Percentiles rank a stretch among this genome's conserved stretches.
phyloP scores from a whole-genome alignment of 2,888 invertebrate genomes.

The Pycnomerus fuliginosus region DNA sequence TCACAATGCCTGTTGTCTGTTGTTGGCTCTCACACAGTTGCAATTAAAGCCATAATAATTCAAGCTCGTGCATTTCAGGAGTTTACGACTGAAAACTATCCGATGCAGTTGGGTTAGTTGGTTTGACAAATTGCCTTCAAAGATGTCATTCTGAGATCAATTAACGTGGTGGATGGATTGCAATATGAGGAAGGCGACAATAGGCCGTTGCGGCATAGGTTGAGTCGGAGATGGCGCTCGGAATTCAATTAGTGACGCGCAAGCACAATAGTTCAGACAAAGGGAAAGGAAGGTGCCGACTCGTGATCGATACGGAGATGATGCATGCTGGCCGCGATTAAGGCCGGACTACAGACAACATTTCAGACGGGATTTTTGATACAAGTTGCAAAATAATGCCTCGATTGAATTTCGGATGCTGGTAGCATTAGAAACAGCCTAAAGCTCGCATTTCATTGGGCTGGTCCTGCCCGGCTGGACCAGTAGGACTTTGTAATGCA shows the following conservation, averaged over 20 bases:
- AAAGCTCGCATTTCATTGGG: too few relatives aligned
- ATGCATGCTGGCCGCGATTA: constrained; percentile 9
- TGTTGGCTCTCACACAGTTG: constrained; percentile 35
- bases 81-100: constrained; percentile 12
- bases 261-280: constrained; percentile 16
- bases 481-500: too few relatives aligned
- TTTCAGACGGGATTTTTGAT: too few relatives aligned
- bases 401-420: too few relatives aligned
- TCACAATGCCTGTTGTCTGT: constrained; percentile 43
- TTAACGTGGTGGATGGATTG: too few relatives aligned
- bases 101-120: constrained; percentile 6
- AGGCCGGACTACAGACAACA: too few relatives aligned
- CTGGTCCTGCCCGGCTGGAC: too few relatives aligned
- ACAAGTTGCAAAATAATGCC: too few relatives aligned
- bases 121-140: not conserved
- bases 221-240: constrained; percentile 39
- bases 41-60: constrained; percentile 44
- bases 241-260: constrained; percentile 47
- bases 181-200: constrained; percentile 6
- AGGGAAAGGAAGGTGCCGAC: constrained; percentile 11
- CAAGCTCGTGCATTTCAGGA: constrained; percentile 25
- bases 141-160: too few relatives aligned
- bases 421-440: too few relatives aligned
- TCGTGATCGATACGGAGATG: constrained; percentile 6
- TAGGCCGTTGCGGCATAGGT: constrained; percentile 12